Conservation (phyloP, 1,140 invertebrate species). For the Nebria ingens region DNA sequence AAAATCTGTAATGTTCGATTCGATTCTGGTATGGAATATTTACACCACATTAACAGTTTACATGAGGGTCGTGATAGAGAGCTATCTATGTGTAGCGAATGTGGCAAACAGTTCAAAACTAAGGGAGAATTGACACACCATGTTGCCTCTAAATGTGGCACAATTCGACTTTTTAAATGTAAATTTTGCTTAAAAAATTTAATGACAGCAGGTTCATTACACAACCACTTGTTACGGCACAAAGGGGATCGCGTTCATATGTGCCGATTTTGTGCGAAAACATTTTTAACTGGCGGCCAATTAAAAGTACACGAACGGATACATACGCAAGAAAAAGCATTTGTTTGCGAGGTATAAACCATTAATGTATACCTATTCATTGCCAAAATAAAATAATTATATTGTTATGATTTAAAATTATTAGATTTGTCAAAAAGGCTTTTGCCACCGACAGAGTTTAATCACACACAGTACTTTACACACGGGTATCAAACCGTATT, state of each 20-base stretch:
- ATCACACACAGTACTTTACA: slow-evolving; percentile 41
- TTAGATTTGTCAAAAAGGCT: slow-evolving; percentile 41
- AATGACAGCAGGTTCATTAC: slow-evolving; percentile 29
- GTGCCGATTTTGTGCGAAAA: slow-evolving; percentile 38
- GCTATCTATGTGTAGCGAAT: slow-evolving; percentile 29
- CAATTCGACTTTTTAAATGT: slow-evolving; percentile 26
- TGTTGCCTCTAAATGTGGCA: slow-evolving; percentile 31
- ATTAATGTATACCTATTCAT: background rate
- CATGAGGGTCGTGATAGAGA: slow-evolving; percentile 23
- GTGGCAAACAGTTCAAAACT: slow-evolving; percentile 32
- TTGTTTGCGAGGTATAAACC: slow-evolving; percentile 34
- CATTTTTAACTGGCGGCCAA: slow-evolving; percentile 27
- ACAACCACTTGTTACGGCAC: slow-evolving; percentile 36
- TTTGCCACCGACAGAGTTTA: slow-evolving; percentile 40
- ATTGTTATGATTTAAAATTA: slow-evolving; percentile 26
- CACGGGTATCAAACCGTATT: slow-evolving; percentile 37
- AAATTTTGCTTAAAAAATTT: slow-evolving; percentile 33
- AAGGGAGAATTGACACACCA: slow-evolving; percentile 28
- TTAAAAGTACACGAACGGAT: slow-evolving; percentile 33
- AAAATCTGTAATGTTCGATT: slow-evolving; percentile 16
- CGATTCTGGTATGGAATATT: slow-evolving; percentile 20
- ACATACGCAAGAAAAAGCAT: slow-evolving; percentile 41
- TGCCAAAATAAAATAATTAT: slow-evolving; percentile 1
- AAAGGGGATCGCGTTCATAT: slow-evolving; percentile 35
- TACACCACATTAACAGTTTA: slow-evolving; percentile 21